These are phyloP conservation scores for Zaprionus lachaisei DNA, from an alignment of 1,140 invertebrate species.

Conservation along the genomic window DNA sequence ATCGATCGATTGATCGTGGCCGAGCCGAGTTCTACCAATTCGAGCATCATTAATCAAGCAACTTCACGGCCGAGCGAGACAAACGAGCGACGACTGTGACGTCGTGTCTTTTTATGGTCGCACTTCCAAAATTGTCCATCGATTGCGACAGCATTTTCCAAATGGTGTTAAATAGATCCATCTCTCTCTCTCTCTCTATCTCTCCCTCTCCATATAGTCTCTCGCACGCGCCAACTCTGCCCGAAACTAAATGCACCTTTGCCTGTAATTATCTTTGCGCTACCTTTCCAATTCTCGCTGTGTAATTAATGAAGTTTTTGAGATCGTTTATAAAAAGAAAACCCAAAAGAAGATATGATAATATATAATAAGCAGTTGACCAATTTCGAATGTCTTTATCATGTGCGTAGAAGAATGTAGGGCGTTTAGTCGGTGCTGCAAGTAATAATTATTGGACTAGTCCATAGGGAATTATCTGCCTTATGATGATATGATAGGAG, in stretches of 20 bases:
- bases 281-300: constrained; percentile 22
- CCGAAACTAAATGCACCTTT: constrained; percentile 46
- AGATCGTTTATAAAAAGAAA: constrained; percentile 34
- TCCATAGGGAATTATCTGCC: constrained; percentile 5
- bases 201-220: neutral
- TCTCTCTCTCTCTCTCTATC: constrained; percentile 13
- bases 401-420: constrained; percentile 33
- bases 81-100: constrained; percentile 14
- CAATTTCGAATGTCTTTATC: constrained; percentile 62
- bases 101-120: constrained; percentile 54
- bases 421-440: constrained; percentile 27
- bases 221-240: constrained; percentile 27
- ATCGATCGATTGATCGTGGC: constrained; percentile 43
- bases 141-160: constrained; percentile 40
- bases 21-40: constrained; percentile 21
- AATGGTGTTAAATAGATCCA: constrained; percentile 52
- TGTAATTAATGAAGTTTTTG: constrained; percentile 70
- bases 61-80: constrained; percentile 58
- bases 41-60: constrained; percentile 66
- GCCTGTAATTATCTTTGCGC: constrained; percentile 57
- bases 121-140: constrained; percentile 39
- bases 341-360: constrained; percentile 54
- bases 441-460: constrained; percentile 49
- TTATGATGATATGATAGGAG: constrained; percentile 12
- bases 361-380: constrained; percentile 49